These are phyloP conservation scores for Triplophysa dalaica DNA, from an alignment of 2,113 vertebrate genomes.

Conservation along the genomic window DNA sequence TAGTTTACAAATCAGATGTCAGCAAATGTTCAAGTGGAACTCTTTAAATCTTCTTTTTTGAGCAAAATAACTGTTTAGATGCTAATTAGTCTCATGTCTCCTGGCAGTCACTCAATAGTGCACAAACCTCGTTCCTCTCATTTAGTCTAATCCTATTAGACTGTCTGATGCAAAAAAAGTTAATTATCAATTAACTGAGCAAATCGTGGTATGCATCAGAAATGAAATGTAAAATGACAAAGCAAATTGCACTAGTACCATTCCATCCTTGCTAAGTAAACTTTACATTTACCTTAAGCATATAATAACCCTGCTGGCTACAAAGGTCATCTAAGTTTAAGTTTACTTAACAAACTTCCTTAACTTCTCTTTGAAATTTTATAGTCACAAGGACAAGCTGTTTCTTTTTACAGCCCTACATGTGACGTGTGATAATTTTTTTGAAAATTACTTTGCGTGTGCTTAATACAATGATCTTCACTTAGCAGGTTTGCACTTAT, in stretches of 20 bases:
- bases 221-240: background rate
- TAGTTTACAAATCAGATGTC: conserved; percentile 22
- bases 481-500: background rate
- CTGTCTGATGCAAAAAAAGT: background rate
- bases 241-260: background rate
- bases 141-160: background rate
- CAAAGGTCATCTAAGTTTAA: background rate
- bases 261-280: background rate
- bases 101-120: background rate
- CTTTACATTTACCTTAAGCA: background rate
- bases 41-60: background rate
- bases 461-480: background rate
- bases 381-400: background rate
- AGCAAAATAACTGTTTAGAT: background rate
- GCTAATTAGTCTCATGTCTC: background rate
- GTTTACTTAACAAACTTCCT: background rate
- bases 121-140: background rate
- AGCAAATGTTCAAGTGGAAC: conserved; percentile 19
- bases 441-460: background rate
- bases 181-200: background rate
- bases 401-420: background rate
- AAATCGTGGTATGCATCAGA: background rate
- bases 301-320: background rate
- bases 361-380: background rate
- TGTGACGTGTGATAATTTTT: background rate